Evolutionary conservation across 2,113 vertebrate species (phyloP).

Genomic region (Mionectes macconnelli): DNA sequence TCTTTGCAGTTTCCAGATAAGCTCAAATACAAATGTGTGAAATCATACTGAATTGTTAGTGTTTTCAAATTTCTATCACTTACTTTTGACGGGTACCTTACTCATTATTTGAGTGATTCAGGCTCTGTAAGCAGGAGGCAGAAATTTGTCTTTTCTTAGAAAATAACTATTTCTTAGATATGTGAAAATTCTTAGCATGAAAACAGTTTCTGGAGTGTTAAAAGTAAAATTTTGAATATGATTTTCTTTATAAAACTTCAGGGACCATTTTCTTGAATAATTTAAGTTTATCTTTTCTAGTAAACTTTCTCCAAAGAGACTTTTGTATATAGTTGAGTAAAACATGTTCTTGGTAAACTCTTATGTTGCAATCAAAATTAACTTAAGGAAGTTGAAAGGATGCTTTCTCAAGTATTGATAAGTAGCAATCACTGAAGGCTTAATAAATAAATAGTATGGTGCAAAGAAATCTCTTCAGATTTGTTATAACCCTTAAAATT

Average conservation of each 20-base stretch:
- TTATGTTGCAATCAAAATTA: not conserved
- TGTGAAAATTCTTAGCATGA: not conserved
- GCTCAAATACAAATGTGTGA: not conserved
- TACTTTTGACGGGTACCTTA: not conserved
- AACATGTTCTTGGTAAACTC: not conserved
- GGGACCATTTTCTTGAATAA: not conserved
- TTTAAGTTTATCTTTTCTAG: not conserved
- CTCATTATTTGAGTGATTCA: not conserved
- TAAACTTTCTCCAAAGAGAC: not conserved
- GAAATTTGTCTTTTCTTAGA: not conserved
- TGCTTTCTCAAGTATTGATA: not conserved
- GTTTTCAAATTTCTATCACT: not conserved
- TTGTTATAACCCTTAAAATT: not conserved
- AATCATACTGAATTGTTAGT: not conserved
- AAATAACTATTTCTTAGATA: not conserved
- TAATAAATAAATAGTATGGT: not conserved
- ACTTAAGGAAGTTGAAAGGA: not conserved
- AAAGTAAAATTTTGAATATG: not conserved
- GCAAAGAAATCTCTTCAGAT: not conserved
- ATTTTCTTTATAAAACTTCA: not conserved
- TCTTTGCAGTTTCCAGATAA: not conserved
- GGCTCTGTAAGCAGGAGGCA: not conserved
- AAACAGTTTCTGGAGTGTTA: not conserved
- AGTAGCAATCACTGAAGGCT: not conserved
- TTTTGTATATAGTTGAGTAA: not conserved